These are phyloP conservation scores for Leistus spinibarbis DNA, from an alignment of 2,888 invertebrate genomes.

Conservation along the genomic window DNA sequence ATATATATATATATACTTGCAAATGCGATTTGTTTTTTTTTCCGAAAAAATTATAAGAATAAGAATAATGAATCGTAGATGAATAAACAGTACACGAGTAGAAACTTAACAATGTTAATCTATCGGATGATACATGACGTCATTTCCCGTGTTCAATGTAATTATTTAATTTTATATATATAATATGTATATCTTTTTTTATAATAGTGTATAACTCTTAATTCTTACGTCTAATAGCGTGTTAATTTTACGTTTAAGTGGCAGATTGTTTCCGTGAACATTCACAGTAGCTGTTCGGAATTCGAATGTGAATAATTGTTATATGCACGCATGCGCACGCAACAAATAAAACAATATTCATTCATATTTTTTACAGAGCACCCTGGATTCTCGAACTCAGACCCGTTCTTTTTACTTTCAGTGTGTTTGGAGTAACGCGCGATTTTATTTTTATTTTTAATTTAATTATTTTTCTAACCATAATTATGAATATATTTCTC, in stretches of 20 bases:
- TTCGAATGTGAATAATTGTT: constrained; percentile 1
- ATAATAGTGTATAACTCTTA: constrained; percentile 54
- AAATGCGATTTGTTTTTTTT: no score
- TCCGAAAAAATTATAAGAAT: no score
- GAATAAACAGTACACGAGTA: not conserved
- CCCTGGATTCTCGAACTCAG: constrained; percentile 15
- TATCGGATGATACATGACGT: constrained; percentile 5
- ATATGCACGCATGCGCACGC: constrained; percentile 27
- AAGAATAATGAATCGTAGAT: not conserved
- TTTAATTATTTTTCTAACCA: constrained; percentile 1
- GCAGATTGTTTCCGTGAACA: constrained; percentile 49
- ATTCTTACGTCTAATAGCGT: constrained; percentile 54
- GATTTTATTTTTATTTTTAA: constrained; percentile 1
- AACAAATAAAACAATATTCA: not conserved
- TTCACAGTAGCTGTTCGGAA: constrained; percentile 30
- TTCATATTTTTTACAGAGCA: not conserved
- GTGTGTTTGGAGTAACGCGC: constrained; percentile 17
- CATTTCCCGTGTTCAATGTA: constrained; percentile 20
- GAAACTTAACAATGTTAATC: constrained; percentile 28
- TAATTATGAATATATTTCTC: not conserved
- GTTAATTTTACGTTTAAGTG: constrained; percentile 52
- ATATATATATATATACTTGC: no score
- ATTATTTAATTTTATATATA: constrained; percentile 34
- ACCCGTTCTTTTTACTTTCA: constrained; percentile 1
- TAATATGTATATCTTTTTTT: constrained; percentile 44